phyloP scores from a whole-genome alignment of 2,113 vertebrate species.

The Pungitius pungitius region DNA sequence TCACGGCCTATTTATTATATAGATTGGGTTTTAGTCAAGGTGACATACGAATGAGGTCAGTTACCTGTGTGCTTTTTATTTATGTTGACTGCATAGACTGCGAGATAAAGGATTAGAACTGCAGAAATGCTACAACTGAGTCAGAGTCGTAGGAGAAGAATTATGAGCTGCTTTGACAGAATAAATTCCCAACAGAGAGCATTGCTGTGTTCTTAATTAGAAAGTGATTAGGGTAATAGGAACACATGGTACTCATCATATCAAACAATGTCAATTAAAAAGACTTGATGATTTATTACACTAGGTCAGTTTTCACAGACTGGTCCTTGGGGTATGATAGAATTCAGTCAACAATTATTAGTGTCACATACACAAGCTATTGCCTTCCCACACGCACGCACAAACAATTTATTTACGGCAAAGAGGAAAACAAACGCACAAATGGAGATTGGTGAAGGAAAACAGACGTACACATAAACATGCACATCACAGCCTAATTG shows the following conservation, averaged over 20 bases:
- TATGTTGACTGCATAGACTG: neutral
- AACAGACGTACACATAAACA: constrained; percentile 12
- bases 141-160: neutral
- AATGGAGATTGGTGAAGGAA: constrained; percentile 8
- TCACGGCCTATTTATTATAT: constrained; percentile 1
- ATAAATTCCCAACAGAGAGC: constrained; percentile 38
- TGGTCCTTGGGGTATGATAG: constrained; percentile 49
- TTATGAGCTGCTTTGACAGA: constrained; percentile 13
- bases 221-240: constrained; percentile 68
- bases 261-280: constrained; percentile 73
- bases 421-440: constrained; percentile 26
- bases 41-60: neutral
- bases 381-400: constrained; percentile 6
- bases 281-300: constrained; percentile 67
- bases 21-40: neutral
- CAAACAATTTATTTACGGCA: neutral
- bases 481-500: constrained; percentile 30
- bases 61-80: neutral
- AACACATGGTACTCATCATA: constrained; percentile 66
- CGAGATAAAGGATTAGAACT: neutral
- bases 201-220: constrained; percentile 53
- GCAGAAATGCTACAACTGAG: neutral
- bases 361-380: constrained; percentile 29
- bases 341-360: constrained; percentile 44
- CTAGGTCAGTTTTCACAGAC: constrained; percentile 61